Evolutionary conservation across 2,113 vertebrate genomes (phyloP), one percentile per base, ranked within the genome.

Genomic region (Agapornis roseicollis): DNA sequence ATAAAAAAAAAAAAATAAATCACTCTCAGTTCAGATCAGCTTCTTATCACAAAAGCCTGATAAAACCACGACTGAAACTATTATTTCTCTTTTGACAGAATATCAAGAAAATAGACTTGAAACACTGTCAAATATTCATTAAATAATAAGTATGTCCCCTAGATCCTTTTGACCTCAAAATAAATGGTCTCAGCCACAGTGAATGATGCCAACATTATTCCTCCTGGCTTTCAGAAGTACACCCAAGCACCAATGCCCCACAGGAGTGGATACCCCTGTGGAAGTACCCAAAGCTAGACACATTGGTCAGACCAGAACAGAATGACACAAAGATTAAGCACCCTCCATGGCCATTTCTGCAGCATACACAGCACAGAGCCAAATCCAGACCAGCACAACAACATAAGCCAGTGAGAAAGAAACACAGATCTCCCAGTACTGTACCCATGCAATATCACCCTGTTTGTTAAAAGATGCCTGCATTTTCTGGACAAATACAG

Each of bases 251-350:
- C 24, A 47, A 1, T 24, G 46, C 22, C 76, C 8, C 39, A 14
- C 0, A 0, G 27, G 14, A 79, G 68, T 29, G 0, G 1, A 69
- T 55, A 64, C 90, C 52, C 20, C 42, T 16, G 3, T 0, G 1
- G 33, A 92, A 41, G 60, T 25, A 41, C 16, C 22, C 10, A 7
- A 9, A 42, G 12, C n/a, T 6, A 9, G 41, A 35, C 33, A 61
- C 18, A 3, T 3, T 17, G 58, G 28, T 41, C 53, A 74, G 37
- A 42, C 9, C 41, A 37, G 11, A 49, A 10, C 2, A 16, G n/a
- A 66, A 29, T 0, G 8, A 79, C 52, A 47, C 2, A 2, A 56
- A 85, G 33, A 24, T 17, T 24, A 63, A 81, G 44, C 41, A 56
- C 20, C 13, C 35, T 47, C 61, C 37, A 14, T 0, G 3, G 24